phyloP scores from a whole-genome alignment of 2,113 vertebrate species.

The Platysternon megacephalum region DNA sequence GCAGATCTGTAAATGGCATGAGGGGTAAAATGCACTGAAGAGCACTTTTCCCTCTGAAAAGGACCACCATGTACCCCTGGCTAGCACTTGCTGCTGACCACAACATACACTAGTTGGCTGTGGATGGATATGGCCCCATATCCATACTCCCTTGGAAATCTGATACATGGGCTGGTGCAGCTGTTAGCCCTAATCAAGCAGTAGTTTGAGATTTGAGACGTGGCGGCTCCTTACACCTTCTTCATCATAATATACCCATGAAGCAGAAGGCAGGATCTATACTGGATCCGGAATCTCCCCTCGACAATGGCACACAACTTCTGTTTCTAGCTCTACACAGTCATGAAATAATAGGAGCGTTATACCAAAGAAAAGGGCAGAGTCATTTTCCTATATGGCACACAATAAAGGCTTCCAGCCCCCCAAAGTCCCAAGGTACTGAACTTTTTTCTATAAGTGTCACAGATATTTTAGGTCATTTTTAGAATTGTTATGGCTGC shows the following conservation, averaged over 20 bases:
- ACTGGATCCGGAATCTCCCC: rapidly evolving
- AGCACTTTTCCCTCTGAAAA: neutral
- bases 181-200: neutral
- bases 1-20: rapidly evolving
- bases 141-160: neutral
- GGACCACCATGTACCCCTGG: rapidly evolving
- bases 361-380: neutral
- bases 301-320: rapidly evolving
- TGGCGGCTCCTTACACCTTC: neutral
- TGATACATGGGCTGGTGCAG: neutral
- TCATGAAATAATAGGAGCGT: neutral
- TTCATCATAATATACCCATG: rapidly evolving
- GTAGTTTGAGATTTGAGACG: neutral
- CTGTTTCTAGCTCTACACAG: neutral
- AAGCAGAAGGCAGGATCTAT: rapidly evolving
- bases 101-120: rapidly evolving
- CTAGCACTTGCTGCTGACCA: rapidly evolving
- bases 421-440: neutral
- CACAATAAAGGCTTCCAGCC: neutral
- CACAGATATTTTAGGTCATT: neutral
- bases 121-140: too few relatives aligned
- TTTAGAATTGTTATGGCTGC: neutral
- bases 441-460: neutral
- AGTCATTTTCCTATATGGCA: neutral
- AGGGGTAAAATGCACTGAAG: neutral